Percentiles rank a stretch among this genome's conserved stretches.
phyloP scores from a whole-genome alignment of 2,888 invertebrate genomes.

The Amphipyra tragopoginis region DNA sequence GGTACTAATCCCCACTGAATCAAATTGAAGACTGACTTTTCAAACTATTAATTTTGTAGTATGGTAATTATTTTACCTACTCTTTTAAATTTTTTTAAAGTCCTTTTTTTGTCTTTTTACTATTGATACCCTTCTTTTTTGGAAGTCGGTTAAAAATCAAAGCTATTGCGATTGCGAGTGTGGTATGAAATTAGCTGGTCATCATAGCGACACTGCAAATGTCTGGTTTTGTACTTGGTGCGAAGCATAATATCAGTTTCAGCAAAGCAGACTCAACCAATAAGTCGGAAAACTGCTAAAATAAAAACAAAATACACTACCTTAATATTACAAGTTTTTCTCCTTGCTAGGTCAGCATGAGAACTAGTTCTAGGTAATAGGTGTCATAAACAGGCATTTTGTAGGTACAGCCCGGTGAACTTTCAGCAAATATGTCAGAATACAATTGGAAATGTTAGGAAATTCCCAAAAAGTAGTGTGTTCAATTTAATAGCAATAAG shows the following conservation, averaged over 20 bases:
- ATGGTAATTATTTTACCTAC: too few species aligned
- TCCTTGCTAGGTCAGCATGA: constrained; percentile 13
- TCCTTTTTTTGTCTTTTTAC: too few species aligned
- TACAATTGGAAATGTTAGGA: constrained; percentile 54
- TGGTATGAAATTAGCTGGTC: too few species aligned
- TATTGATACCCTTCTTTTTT: too few species aligned
- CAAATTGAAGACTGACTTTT: too few species aligned
- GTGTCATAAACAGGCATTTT: constrained; percentile 38
- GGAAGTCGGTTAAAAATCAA: too few species aligned
- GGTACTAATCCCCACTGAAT: too few species aligned
- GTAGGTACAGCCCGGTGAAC: constrained; percentile 16
- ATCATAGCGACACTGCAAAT: too few species aligned
- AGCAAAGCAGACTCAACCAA: not conserved
- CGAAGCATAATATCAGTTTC: not conserved
- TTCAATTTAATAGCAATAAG: constrained; percentile 81
- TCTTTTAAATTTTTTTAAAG: too few species aligned
- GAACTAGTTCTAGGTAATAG: constrained; percentile 19
- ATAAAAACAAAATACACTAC: constrained; percentile 11
- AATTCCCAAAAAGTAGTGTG: constrained; percentile 67
- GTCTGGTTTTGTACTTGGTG: not conserved
- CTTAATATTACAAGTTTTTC: constrained; percentile 7
- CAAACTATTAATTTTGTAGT: too few species aligned
- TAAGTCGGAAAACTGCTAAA: not conserved
- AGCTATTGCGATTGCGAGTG: too few species aligned
- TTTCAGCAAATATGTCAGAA: constrained; percentile 54